phyloP scores from a whole-genome alignment of 2,888 invertebrate species.

The Hipparchia semele region DNA sequence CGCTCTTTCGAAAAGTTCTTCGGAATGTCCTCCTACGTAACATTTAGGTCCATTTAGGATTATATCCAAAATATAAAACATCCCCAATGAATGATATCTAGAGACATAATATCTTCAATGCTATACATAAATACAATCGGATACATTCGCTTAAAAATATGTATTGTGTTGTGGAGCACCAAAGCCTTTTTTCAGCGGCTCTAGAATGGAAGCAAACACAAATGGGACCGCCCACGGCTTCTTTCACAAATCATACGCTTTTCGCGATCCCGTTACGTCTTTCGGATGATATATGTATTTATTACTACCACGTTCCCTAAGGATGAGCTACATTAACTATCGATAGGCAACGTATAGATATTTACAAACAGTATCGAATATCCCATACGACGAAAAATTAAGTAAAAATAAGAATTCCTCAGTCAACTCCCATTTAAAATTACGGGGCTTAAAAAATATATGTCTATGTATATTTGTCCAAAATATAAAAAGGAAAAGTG shows the following conservation, averaged over 20 bases:
- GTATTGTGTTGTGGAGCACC: slow-evolving; percentile 15
- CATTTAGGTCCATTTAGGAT: not conserved
- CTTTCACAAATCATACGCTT: slow-evolving; percentile 37
- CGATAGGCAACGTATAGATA: not conserved
- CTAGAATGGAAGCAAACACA: slow-evolving; percentile 26
- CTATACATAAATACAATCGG: slow-evolving; percentile 2
- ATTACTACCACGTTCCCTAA: slow-evolving; percentile 11
- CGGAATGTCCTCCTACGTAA: not conserved
- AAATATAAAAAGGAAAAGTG: too few species aligned
- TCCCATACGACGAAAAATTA: too few species aligned
- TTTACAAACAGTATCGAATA: not conserved
- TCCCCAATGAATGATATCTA: not conserved
- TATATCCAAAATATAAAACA: not conserved
- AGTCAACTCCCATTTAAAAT: not conserved
- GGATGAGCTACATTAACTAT: not conserved
- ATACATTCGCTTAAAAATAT: slow-evolving; percentile 19
- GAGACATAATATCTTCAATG: not conserved
- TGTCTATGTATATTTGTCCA: too few species aligned
- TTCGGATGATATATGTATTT: slow-evolving; percentile 19
- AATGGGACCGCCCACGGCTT: slow-evolving; percentile 34
- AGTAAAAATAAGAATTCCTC: too few species aligned
- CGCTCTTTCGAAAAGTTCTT: not conserved
- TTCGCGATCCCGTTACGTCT: slow-evolving; percentile 23
- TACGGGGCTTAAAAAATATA: too few species aligned
- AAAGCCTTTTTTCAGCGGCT: slow-evolving; percentile 24